phyloP scores from a whole-genome alignment of 2,888 invertebrate species.

The Copidosoma aretas region DNA sequence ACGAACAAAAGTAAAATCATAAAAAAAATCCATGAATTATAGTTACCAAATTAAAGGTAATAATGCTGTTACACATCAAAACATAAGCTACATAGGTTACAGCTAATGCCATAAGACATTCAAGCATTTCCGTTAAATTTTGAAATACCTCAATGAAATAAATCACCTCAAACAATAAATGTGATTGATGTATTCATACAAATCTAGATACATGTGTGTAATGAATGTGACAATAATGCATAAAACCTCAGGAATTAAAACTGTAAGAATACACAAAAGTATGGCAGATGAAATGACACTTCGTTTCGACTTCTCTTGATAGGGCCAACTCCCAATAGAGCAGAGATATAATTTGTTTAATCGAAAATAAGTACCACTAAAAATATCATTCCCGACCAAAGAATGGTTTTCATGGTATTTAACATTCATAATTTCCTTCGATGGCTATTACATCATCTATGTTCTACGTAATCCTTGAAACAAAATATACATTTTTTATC shows the following conservation, averaged over 20 bases:
- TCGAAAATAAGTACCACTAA: not conserved
- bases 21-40: no score
- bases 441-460: no score
- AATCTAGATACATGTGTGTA: not conserved
- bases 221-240: not conserved
- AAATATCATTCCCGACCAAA: no score
- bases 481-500: no score
- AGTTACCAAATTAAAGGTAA: slow-evolving; percentile 8
- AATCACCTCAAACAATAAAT: slow-evolving; percentile 17
- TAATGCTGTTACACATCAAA: slow-evolving; percentile 4
- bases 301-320: slow-evolving; percentile 11
- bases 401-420: no score
- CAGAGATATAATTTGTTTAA: slow-evolving; percentile 15
- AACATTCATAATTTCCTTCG: no score
- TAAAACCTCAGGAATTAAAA: slow-evolving; percentile 24
- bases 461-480: no score
- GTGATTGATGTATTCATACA: not conserved
- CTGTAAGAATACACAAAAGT: not conserved
- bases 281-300: not conserved
- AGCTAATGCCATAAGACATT: slow-evolving; percentile 21
- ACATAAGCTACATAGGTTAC: slow-evolving; percentile 11
- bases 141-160: slow-evolving; percentile 16
- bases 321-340: slow-evolving; percentile 27
- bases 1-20: no score
- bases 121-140: slow-evolving; percentile 16